A percentile compares a stretch with the other conserved stretches of the same genome.
Conservation (phyloP, 2,797 vertebrate species). For the Hephaestus fuliginosus region DNA sequence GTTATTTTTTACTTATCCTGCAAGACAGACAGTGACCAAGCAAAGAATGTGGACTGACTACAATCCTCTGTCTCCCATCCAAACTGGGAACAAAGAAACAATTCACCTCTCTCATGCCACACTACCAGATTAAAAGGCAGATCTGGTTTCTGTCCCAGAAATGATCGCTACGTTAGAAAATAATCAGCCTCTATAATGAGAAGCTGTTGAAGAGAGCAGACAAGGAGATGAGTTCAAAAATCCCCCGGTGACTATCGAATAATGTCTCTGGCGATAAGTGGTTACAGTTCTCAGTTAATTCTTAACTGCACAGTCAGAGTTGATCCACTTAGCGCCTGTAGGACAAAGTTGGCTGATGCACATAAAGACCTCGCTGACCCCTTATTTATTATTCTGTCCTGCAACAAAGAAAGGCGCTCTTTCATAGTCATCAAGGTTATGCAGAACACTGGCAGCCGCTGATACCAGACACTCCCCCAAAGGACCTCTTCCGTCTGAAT, state of each 20-base stretch:
- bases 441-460: slow-evolving; percentile 6
- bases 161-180: slow-evolving; percentile 60
- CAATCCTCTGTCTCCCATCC: slow-evolving; percentile 57
- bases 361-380: slow-evolving; percentile 39
- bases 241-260: slow-evolving; percentile 51
- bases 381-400: slow-evolving; percentile 53
- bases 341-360: slow-evolving; percentile 33
- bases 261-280: slow-evolving; percentile 49
- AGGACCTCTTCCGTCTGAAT: neutral
- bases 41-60: slow-evolving; percentile 60
- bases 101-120: slow-evolving; percentile 39
- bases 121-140: slow-evolving; percentile 48
- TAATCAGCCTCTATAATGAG: slow-evolving; percentile 75
- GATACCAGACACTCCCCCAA: slow-evolving; percentile 7
- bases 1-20: neutral
- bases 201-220: slow-evolving; percentile 78
- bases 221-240: slow-evolving; percentile 42
- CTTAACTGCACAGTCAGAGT: slow-evolving; percentile 26
- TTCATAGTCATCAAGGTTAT: slow-evolving; percentile 57
- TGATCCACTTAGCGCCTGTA: slow-evolving; percentile 51
- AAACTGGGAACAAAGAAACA: slow-evolving; percentile 37
- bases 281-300: slow-evolving; percentile 46
- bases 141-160: slow-evolving; percentile 71
- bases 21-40: slow-evolving; percentile 16
- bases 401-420: slow-evolving; percentile 55